Percentiles rank a stretch among this genome's conserved stretches.
phyloP scores from a whole-genome alignment of 2,113 vertebrate species.

The Coreoperca whiteheadi region DNA sequence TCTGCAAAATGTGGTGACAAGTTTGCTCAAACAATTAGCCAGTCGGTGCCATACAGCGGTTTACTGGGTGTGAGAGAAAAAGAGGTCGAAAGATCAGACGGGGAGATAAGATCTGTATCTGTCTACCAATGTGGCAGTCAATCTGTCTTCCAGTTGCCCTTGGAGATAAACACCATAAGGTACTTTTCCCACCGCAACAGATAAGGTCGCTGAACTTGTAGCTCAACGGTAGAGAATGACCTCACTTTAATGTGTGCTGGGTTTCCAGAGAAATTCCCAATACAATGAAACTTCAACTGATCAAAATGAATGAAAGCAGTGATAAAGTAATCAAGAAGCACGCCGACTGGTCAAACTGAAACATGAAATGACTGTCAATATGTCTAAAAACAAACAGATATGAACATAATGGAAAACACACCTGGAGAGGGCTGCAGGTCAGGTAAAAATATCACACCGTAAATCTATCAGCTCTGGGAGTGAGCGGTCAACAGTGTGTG shows the following conservation, averaged over 20 bases:
- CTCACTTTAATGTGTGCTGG: not conserved
- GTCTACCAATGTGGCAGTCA: not conserved
- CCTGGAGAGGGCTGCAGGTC: not conserved
- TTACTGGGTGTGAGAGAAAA: not conserved
- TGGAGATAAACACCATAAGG: conserved; percentile 31
- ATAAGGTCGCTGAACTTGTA: conserved; percentile 30
- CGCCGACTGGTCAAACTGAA: conserved; percentile 16
- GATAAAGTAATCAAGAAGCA: not conserved
- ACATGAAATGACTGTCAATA: not conserved
- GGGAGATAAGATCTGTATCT: conserved; percentile 39
- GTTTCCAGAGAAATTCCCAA: conserved; percentile 9
- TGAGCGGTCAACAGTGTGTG: conserved; percentile 9
- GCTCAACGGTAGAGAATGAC: not conserved
- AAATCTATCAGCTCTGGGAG: conserved; percentile 4
- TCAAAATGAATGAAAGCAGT: too few relatives aligned
- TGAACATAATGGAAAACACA: not conserved
- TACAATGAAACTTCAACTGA: not conserved
- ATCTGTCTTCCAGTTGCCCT: conserved; percentile 29
- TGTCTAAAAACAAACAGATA: conserved; percentile 2
- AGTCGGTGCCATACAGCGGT: not conserved
- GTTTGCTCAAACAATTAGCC: not conserved
- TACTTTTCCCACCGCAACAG: not conserved
- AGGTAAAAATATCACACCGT: not conserved
- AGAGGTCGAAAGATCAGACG: not conserved
- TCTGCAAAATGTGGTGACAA: not conserved